Conservation (phyloP, 2,888 invertebrate species). For the Apomyelois bistriatella region DNA sequence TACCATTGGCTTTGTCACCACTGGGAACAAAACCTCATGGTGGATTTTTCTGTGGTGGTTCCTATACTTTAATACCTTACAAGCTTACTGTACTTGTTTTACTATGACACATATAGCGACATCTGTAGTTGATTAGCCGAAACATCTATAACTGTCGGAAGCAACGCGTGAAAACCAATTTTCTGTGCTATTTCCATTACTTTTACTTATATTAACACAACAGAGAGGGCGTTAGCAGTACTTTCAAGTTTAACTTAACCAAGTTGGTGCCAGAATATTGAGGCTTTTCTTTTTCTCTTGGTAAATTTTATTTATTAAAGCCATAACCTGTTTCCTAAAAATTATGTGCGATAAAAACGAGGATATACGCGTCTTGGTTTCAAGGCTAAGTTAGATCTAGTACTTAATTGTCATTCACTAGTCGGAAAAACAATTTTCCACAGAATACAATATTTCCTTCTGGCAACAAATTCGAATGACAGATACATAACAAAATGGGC, state of each 20-base stretch:
- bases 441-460: constrained; percentile 14
- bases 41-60: too few species aligned
- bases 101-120: too few species aligned
- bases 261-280: background rate
- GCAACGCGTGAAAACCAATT: background rate
- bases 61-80: too few species aligned
- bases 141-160: background rate
- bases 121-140: background rate
- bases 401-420: too few species aligned
- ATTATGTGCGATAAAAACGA: too few species aligned
- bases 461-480: constrained; percentile 34
- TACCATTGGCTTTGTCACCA: too few species aligned
- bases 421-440: background rate
- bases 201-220: background rate
- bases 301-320: too few species aligned
- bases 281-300: background rate
- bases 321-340: too few species aligned
- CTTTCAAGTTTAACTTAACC: background rate
- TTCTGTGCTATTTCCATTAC: background rate
- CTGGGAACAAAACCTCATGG: too few species aligned
- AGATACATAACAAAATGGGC: constrained; percentile 57
- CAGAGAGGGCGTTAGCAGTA: constrained; percentile 1
- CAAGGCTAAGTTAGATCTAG: too few species aligned
- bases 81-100: too few species aligned
- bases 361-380: too few species aligned